These are phyloP conservation scores for Ectropis grisescens DNA, from an alignment of 1,140 invertebrate species.

Conservation along the genomic window DNA sequence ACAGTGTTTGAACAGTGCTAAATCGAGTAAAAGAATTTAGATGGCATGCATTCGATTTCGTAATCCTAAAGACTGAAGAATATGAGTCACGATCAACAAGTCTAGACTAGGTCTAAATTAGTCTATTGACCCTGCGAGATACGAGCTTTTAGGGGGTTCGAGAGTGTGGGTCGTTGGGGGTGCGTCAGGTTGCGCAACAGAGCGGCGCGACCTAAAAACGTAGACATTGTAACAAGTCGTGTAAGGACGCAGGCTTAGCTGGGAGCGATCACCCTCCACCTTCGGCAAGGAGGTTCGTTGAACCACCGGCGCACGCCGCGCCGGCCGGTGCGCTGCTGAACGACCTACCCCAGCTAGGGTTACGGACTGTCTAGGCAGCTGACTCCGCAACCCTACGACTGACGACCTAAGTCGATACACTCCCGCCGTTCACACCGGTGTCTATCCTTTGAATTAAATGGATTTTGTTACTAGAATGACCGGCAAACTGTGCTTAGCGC, in stretches of 20 bases:
- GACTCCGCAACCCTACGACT: too few relatives aligned
- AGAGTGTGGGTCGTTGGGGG: conserved; percentile 9
- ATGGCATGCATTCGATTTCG: too few relatives aligned
- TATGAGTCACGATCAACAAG: conserved; percentile 15
- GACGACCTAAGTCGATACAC: too few relatives aligned
- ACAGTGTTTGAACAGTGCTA: too few relatives aligned
- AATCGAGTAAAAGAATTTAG: too few relatives aligned
- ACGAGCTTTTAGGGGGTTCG: conserved; percentile 2
- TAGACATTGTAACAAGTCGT: conserved; percentile 32
- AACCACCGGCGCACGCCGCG: conserved; percentile 20
- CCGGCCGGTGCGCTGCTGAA: conserved; percentile 6
- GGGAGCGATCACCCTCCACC: conserved; percentile 41
- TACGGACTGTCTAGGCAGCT: too few relatives aligned
- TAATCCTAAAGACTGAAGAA: too few relatives aligned
- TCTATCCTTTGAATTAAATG: too few relatives aligned
- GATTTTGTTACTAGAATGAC: too few relatives aligned
- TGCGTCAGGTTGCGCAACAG: conserved; percentile 20
- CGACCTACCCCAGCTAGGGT: conserved; percentile 1
- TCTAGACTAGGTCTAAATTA: conserved; percentile 20
- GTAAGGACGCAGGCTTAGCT: conserved; percentile 36
- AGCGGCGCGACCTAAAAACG: conserved; percentile 21
- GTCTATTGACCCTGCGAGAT: too few relatives aligned
- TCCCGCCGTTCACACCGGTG: too few relatives aligned
- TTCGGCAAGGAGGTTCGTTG: conserved; percentile 35
- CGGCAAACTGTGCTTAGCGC: too few relatives aligned